Percentiles rank a stretch among this genome's conserved stretches.
Conservation (phyloP, 1,140 invertebrate species). For the Ylistrum balloti region DNA sequence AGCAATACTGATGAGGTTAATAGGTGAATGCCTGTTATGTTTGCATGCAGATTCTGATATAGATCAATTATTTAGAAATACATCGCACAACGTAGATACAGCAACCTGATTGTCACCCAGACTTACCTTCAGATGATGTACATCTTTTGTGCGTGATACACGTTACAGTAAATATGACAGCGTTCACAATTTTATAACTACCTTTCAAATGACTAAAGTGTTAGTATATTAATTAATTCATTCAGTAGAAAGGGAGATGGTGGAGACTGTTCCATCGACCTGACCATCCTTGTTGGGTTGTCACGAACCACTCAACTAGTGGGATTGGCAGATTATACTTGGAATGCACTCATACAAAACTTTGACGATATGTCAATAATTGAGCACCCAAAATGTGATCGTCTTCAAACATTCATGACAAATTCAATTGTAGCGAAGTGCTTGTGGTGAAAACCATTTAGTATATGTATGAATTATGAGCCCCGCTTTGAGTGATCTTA, state of each 20-base stretch:
- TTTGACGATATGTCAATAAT: background rate
- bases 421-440: background rate
- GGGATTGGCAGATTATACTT: too few species aligned
- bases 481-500: background rate
- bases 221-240: slow-evolving; percentile 1
- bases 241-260: background rate
- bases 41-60: background rate
- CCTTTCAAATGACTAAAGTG: background rate
- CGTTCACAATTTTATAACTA: background rate
- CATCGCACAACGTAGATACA: background rate
- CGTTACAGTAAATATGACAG: background rate
- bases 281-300: background rate
- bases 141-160: background rate
- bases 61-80: background rate
- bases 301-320: background rate
- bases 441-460: background rate
- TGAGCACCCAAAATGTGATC: background rate
- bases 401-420: slow-evolving; percentile 25
- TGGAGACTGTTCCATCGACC: background rate
- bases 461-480: background rate
- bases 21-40: background rate
- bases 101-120: background rate
- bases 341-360: background rate
- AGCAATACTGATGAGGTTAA: background rate
- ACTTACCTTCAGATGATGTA: background rate